phyloP scores from a whole-genome alignment of 2,797 vertebrate species.

The Pangasius djambal region DNA sequence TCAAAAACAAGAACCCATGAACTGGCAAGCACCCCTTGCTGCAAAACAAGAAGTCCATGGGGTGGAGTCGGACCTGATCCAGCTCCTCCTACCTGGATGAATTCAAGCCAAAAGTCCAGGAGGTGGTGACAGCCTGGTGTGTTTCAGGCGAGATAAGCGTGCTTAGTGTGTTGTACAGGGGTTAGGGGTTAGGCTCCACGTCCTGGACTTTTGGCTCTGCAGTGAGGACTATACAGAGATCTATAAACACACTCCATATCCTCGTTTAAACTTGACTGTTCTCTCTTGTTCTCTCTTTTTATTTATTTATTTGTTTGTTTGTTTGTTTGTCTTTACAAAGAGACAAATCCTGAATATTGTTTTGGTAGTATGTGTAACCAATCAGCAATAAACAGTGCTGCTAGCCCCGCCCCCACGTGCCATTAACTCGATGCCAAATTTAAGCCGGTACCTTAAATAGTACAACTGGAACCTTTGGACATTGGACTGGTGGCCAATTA shows the following conservation, averaged over 20 bases:
- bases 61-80: not conserved
- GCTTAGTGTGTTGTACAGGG: not conserved
- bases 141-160: not conserved
- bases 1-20: not conserved
- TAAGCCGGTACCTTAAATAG: not conserved
- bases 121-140: not conserved
- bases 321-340: not conserved
- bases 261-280: not conserved
- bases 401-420: not conserved
- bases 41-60: not conserved
- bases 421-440: not conserved
- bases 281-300: not conserved
- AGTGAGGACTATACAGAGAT: not conserved
- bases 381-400: not conserved
- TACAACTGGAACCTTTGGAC: not conserved
- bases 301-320: not conserved
- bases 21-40: not conserved
- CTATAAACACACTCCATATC: not conserved
- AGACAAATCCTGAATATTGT: not conserved
- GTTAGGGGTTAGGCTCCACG: not conserved
- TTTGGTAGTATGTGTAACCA: not conserved
- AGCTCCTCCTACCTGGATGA: not conserved
- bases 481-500: not conserved
- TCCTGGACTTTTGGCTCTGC: not conserved
- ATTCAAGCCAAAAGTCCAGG: not conserved